Evolutionary conservation across 2,888 invertebrate species (phyloP), one percentile per base, ranked within the genome.

Genomic region (Trichopria drosophilae): DNA sequence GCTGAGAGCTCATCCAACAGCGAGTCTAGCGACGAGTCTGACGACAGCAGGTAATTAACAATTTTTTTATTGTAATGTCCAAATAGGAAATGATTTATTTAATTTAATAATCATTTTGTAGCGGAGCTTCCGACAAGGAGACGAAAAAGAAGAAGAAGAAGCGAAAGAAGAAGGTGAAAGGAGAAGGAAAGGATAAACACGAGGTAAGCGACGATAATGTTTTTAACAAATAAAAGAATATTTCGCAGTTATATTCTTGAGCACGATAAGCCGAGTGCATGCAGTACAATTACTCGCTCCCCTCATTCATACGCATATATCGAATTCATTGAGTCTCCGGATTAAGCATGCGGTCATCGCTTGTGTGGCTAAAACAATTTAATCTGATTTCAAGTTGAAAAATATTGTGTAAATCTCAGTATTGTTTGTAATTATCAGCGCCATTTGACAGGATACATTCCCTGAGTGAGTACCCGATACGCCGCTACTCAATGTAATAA

Each of bases 121-220:
- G 2, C 77, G 89, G 89, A 68, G 81, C 84, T 34, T 85, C 87
- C 42, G 82, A 82, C 67, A 86, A 86, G 60, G 88, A 88, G 67
- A 80, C 82, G 19, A 88, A 85, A 76, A 85, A 84, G 69, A 79
- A 84, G 57, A 88, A 88, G 77, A 88, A 87, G 80, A 89, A 84
- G 57, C 88, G 88, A 78, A 88, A 87, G 81, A 89, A 88, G 78
- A 88, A 87, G 72, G 83, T 86, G 0, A 88, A 88, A 71, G 61
- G 66, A 53, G 57, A 79, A 68, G 65, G 73, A 72, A 61, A 78
- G 73, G 69, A 79, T 41, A 73, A 69, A 44, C 62, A 61, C 43
- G 66, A 63, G 66, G 68, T 67, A 62, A 42, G 59, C 55, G 46
- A 50, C 31, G 19, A 36, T 34, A 29, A 57, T 26, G 7, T 55